Conservation (phyloP, 2,113 vertebrate genomes). For the Delphinapterus leucas region DNA sequence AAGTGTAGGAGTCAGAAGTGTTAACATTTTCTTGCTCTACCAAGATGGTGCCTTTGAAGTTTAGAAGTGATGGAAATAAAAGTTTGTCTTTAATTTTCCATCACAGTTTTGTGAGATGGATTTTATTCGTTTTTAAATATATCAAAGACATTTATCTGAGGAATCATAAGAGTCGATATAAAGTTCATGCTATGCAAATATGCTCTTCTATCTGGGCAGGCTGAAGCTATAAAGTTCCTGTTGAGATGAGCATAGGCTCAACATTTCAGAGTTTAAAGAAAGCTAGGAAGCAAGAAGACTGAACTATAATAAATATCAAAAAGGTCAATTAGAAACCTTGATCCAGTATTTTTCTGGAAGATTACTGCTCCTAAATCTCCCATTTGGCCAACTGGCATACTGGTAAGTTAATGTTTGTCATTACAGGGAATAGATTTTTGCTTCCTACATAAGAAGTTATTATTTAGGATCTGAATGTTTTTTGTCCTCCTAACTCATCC, state of each 20-base stretch:
- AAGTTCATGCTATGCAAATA: slow-evolving; percentile 77
- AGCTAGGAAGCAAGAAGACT: slow-evolving; percentile 1
- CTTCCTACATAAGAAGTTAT: not conserved
- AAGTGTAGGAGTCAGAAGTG: not conserved
- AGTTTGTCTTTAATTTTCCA: slow-evolving; percentile 31
- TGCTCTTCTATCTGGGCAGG: slow-evolving; percentile 23
- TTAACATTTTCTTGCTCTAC: not conserved
- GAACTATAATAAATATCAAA: slow-evolving; percentile 60
- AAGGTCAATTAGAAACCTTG: slow-evolving; percentile 66
- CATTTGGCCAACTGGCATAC: not conserved
- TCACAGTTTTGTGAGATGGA: slow-evolving; percentile 26
- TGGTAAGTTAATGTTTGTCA: not conserved
- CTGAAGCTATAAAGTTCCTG: slow-evolving; percentile 59
- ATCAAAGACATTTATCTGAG: slow-evolving; percentile 65
- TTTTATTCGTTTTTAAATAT: slow-evolving; percentile 58
- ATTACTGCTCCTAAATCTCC: slow-evolving; percentile 1
- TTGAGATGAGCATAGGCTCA: slow-evolving; percentile 62
- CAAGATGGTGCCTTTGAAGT: not conserved
- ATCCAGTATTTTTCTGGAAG: slow-evolving; percentile 38
- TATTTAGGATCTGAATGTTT: not conserved
- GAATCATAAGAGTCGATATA: slow-evolving; percentile 66
- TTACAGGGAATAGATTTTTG: not conserved
- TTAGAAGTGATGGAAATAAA: slow-evolving; percentile 30
- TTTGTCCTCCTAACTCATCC: not conserved
- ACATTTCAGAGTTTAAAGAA: slow-evolving; percentile 58